Evolutionary conservation across 2,888 invertebrate genomes (phyloP), one percentile per base, ranked within the genome.

Genomic region (Orchestes rusci): DNA sequence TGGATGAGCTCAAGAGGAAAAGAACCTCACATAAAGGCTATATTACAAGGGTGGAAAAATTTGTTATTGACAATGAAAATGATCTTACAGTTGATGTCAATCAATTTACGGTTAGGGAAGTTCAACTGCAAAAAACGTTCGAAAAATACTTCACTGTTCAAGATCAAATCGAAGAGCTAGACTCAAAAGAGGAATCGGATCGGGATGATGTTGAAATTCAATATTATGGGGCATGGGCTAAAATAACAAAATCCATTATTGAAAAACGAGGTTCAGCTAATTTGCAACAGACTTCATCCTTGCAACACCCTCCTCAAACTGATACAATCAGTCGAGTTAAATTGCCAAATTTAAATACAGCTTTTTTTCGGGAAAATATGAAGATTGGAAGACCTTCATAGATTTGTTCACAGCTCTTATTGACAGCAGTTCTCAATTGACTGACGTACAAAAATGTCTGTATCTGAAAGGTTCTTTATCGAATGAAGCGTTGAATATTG

Each of bases 361-460:
- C 35, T 16, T 35, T 3, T 35, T 35, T 19, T 35, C 35, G 17
- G 35, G 35, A n/a, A 35, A 35, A 35, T 35, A 35, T 17, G 35
- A 35, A 19, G 35, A 35, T 5, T 35, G 35, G 35, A 35, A 18
- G 13, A 16, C 35, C 3, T 35, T 35, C 35, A 35, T 35, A 18
- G 35, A 35, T 18, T n/a, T 35, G 12, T 35, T 35, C 16, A 35
- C 17, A 12, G 35, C 18, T n/a, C 17, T 35, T 8, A 35, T 35
- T 18, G 35, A 35, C 19, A 18, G 19, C 12, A 35, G 19, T 35
- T 16, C 35, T 18, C 35, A 35, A 2, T 27, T 52, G 15, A 36
- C 40, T 10, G 33, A 51, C 7, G 41, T 43, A 4, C 41, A 45
- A 37, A 53, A 44, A 29, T 49, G 46, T 34, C 48, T 50, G 40